Evolutionary conservation across 2,888 invertebrate species (phyloP).

Genomic region (Drosophila hamatofila): DNA sequence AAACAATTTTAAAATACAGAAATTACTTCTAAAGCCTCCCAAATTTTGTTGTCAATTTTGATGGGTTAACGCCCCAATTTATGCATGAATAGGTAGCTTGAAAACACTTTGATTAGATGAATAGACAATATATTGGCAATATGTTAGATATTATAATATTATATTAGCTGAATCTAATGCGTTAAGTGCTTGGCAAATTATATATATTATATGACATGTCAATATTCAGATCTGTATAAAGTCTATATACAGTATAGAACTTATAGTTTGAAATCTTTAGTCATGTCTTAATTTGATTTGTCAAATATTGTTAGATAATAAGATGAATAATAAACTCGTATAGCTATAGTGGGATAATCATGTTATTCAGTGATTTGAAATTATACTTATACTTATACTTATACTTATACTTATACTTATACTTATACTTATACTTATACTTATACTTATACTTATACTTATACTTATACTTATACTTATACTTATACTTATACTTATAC

Average conservation of each 20-base stretch:
- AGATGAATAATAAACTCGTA: no score
- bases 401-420: slow-evolving; percentile 1
- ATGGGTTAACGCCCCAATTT: slow-evolving; percentile 9
- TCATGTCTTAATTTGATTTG: not conserved
- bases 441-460: slow-evolving; percentile 6
- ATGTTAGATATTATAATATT: not conserved
- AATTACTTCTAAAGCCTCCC: not conserved
- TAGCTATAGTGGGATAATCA: no score
- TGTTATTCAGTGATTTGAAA: no score
- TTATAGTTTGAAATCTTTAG: not conserved
- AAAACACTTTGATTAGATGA: slow-evolving; percentile 6
- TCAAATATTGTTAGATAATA: not conserved
- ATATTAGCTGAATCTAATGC: not conserved
- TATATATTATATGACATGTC: not conserved
- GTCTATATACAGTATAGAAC: not conserved
- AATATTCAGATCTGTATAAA: not conserved
- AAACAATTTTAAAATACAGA: slow-evolving; percentile 10
- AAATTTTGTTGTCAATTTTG: slow-evolving; percentile 6
- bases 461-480: slow-evolving; percentile 6
- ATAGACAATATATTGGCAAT: not conserved
- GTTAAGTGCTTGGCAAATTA: not conserved
- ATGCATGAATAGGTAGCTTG: slow-evolving; percentile 29
- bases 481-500: slow-evolving; percentile 1
- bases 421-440: slow-evolving; percentile 2
- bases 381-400: not conserved